phyloP scores from a whole-genome alignment of 2,888 invertebrate genomes.

The Toxonevra muliebris region DNA sequence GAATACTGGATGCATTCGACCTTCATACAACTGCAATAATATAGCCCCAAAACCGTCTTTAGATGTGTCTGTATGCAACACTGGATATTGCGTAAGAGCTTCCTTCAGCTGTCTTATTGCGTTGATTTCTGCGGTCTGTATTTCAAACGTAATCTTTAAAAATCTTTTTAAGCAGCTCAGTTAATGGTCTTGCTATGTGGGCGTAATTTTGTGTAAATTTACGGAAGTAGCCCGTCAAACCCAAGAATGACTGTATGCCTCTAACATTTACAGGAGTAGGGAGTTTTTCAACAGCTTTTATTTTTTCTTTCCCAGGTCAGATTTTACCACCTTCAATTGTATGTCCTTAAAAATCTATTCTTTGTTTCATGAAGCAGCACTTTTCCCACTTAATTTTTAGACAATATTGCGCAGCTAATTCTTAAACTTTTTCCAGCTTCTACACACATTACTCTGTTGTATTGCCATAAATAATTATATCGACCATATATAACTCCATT shows the following conservation, averaged over 20 bases:
- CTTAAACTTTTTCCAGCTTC: too few relatives aligned
- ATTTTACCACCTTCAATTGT: not conserved
- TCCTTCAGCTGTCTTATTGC: too few relatives aligned
- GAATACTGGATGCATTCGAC: too few relatives aligned
- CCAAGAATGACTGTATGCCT: conserved; percentile 7
- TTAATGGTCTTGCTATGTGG: not conserved
- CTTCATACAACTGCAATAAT: too few relatives aligned
- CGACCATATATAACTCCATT: conserved; percentile 31
- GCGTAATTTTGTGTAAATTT: conserved; percentile 12
- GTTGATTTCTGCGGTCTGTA: too few relatives aligned
- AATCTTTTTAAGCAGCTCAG: conserved; percentile 34
- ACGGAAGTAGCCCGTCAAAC: conserved; percentile 16
- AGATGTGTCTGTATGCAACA: too few relatives aligned
- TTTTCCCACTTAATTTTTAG: too few relatives aligned
- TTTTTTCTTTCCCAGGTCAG: conserved; percentile 13
- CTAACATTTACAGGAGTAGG: not conserved
- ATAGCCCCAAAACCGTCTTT: too few relatives aligned
- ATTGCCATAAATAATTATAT: conserved; percentile 38
- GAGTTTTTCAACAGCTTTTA: conserved; percentile 13
- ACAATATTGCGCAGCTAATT: too few relatives aligned
- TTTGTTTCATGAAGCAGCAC: too few relatives aligned
- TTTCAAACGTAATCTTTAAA: conserved; percentile 37
- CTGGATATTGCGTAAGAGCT: too few relatives aligned
- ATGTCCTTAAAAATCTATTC: conserved; percentile 30
- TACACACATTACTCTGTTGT: too few relatives aligned